Conservation (phyloP, 2,888 invertebrate genomes). For the Watsonalla binaria region DNA sequence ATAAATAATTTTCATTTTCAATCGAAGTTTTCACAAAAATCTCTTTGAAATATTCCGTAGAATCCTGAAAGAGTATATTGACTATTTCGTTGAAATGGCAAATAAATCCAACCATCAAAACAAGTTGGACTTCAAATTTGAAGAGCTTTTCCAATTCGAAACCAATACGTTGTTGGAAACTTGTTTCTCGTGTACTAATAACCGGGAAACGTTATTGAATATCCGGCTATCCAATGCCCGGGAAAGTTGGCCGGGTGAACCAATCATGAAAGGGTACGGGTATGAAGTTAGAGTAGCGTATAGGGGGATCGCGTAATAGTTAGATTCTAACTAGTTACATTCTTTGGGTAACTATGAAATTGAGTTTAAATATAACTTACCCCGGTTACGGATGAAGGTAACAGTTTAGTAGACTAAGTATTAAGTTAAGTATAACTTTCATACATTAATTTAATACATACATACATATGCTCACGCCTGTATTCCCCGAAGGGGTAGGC, state of each 20-base stretch:
- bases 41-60: no score
- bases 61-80: no score
- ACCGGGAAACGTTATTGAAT: slow-evolving; percentile 29
- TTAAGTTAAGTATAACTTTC: no score
- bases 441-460: no score
- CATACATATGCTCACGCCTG: no score
- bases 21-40: no score
- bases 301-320: not conserved
- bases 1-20: no score
- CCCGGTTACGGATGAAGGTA: not conserved
- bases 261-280: slow-evolving; percentile 13
- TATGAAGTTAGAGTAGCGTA: slow-evolving; percentile 14
- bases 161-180: slow-evolving; percentile 6
- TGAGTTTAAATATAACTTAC: not conserved
- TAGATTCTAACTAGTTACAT: not conserved
- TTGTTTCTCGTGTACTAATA: slow-evolving; percentile 33
- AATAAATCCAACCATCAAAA: no score
- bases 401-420: no score
- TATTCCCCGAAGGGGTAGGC: no score
- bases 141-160: slow-evolving; percentile 10
- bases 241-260: slow-evolving; percentile 15
- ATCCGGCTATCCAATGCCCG: slow-evolving; percentile 3
- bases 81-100: no score
- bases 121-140: not conserved
- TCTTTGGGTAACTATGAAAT: not conserved